Evolutionary conservation across 2,113 vertebrate genomes (phyloP), one percentile per base, ranked within the genome.

Genomic region (Corythaeola cristata): DNA sequence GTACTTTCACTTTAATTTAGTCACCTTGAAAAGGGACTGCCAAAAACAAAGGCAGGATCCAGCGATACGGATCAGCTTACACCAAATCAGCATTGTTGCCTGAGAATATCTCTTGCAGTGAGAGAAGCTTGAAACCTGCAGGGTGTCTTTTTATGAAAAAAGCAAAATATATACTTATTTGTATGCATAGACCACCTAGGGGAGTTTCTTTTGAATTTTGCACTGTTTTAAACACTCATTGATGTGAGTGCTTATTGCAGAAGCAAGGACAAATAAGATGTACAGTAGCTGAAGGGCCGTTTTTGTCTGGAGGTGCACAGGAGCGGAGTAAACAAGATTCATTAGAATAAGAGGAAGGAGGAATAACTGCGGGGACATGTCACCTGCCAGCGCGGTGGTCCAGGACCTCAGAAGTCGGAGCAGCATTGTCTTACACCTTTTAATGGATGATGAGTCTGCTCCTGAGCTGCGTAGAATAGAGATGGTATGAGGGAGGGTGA

Each of bases 21-120:
- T 98, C 96, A 97, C 97, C 97, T 98, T 98, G 97, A 97, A 97
- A 97, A 90, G 90, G 95, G 89, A 76, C 91, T 96, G 94, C 94
- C 75, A 96, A 96, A 97, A 96, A 96, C 96, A 97, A 97, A 97
- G 96, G 85, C 91, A 74, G 95, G 96, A 90, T 95, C 77, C 89
- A 79, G 95, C 41, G 85, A 94, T 94, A 91, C 2, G 44, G 95
- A 97, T 97, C 96, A 92, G 89, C 92, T 95, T 97, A 77, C 90
- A 95, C 95, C 91, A 83, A 88, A 94, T 92, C 96, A 79, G 90
- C 94, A 90, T 95, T 97, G 92, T 97, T 93, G 94, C 87, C 71
- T 66, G 93, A 81, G 77, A 93, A 90, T 94, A 63, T 91, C 82
- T 95, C 96, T 97, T 81, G 96, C 93, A 79, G 94, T 62, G 96